A percentile compares a stretch with the other conserved stretches of the same genome.
Conservation (phyloP, 2,113 vertebrate species). For the Manacus vitellinus region DNA sequence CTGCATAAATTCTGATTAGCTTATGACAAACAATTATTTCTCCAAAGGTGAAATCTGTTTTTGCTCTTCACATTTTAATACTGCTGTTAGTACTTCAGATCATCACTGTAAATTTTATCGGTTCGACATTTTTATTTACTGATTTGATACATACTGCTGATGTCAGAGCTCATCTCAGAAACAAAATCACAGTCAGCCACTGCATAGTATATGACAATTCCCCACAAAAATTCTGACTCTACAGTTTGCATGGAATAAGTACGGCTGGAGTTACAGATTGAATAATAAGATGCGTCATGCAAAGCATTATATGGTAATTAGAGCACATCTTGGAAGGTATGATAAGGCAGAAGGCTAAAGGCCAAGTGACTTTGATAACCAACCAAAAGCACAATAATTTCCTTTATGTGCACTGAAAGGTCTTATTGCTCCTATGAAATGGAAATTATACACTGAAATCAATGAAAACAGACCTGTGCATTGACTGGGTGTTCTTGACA, state of each 20-base stretch:
- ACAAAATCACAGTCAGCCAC: slow-evolving; percentile 65
- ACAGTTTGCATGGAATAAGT: slow-evolving; percentile 46
- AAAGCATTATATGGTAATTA: slow-evolving; percentile 58
- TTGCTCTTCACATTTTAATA: slow-evolving; percentile 51
- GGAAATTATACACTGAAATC: slow-evolving; percentile 38
- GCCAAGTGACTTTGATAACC: slow-evolving; percentile 58
- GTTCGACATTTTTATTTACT: slow-evolving; percentile 59
- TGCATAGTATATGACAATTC: slow-evolving; percentile 62
- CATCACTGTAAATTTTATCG: slow-evolving; percentile 42
- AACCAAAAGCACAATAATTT: slow-evolving; percentile 69
- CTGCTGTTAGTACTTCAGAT: slow-evolving; percentile 62
- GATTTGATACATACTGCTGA: slow-evolving; percentile 57
- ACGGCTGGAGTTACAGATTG: slow-evolving; percentile 38
- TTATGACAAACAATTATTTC: slow-evolving; percentile 56
- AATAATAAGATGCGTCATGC: slow-evolving; percentile 51
- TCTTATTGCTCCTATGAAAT: slow-evolving; percentile 60
- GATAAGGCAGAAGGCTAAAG: slow-evolving; percentile 62
- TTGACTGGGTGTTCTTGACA: slow-evolving; percentile 5
- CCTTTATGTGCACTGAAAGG: slow-evolving; percentile 35
- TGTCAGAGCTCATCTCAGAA: slow-evolving; percentile 56
- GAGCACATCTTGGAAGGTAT: slow-evolving; percentile 69
- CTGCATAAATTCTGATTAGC: slow-evolving; percentile 44
- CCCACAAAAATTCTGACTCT: slow-evolving; percentile 61
- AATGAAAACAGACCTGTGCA: slow-evolving; percentile 32
- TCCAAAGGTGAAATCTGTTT: slow-evolving; percentile 37